A percentile compares a stretch with the other conserved stretches of the same genome.
These are phyloP conservation scores for Gallinago nigripennis DNA, from an alignment of 2,797 vertebrate genomes.

Conservation along the genomic window DNA sequence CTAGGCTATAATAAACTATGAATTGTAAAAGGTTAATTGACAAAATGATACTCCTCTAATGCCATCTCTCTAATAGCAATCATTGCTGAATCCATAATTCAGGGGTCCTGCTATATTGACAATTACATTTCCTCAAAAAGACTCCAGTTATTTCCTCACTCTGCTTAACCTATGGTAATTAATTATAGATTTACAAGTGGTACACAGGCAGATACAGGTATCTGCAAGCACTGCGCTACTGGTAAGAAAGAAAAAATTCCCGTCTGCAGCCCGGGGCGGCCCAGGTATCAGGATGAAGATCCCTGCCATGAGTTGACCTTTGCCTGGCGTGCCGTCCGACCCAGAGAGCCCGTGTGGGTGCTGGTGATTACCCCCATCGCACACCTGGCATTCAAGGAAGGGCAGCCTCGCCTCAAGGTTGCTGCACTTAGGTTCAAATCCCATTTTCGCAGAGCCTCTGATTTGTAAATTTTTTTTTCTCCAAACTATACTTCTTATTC, in stretches of 20 bases:
- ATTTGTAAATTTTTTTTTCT: slow-evolving; percentile 14
- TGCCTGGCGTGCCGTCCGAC: rapidly evolving
- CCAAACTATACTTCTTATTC: not conserved
- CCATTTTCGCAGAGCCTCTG: slow-evolving; percentile 24
- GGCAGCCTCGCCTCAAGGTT: slow-evolving; percentile 33
- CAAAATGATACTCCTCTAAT: slow-evolving; percentile 74
- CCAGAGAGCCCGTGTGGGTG: rapidly evolving
- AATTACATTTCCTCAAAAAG: slow-evolving; percentile 61
- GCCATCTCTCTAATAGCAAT: slow-evolving; percentile 45
- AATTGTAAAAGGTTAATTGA: slow-evolving; percentile 79
- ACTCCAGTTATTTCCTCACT: slow-evolving; percentile 23
- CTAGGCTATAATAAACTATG: slow-evolving; percentile 67
- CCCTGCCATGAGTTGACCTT: not conserved
- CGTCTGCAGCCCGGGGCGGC: not conserved
- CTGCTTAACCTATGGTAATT: slow-evolving; percentile 41
- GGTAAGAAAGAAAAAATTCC: not conserved
- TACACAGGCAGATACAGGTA: not conserved
- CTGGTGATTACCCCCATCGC: not conserved
- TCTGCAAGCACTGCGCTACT: not conserved
- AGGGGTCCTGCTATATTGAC: slow-evolving; percentile 63
- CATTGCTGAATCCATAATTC: slow-evolving; percentile 51
- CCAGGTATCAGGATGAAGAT: not conserved
- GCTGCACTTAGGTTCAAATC: not conserved
- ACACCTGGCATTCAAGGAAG: slow-evolving; percentile 12
- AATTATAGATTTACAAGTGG: slow-evolving; percentile 21